These are phyloP conservation scores for Mormyrops boulengeri DNA, from an alignment of 2,797 vertebrate species.

Conservation along the genomic window DNA sequence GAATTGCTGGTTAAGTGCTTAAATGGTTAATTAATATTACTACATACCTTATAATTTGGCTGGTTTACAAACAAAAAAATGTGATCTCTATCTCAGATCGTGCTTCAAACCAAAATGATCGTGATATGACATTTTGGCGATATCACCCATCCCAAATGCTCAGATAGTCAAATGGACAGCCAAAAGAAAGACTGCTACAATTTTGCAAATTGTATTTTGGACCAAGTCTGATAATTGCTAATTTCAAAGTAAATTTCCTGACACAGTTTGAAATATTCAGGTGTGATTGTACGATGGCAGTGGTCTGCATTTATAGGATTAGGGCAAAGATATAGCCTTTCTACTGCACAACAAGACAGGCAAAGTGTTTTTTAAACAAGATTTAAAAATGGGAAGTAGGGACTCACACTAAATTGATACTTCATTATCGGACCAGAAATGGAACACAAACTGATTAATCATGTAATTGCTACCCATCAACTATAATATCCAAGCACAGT, in stretches of 20 bases:
- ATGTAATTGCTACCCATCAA: neutral
- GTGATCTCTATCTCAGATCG: neutral
- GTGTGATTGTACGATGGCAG: neutral
- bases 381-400: neutral
- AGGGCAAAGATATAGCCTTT: neutral
- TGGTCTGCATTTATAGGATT: neutral
- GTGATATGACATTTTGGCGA: neutral
- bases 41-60: neutral
- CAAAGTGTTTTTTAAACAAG: conserved; percentile 7
- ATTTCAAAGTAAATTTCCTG: neutral
- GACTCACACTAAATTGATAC: neutral
- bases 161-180: neutral
- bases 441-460: neutral
- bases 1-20: neutral
- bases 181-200: neutral
- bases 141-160: neutral
- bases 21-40: neutral
- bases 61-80: neutral
- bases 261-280: neutral
- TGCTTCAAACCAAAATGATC: neutral
- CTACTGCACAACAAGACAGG: neutral
- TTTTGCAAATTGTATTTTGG: neutral
- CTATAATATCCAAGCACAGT: neutral
- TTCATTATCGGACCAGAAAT: neutral
- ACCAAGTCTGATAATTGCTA: neutral